Percentiles rank a stretch among this genome's conserved stretches.
Evolutionary conservation across 2,888 invertebrate species (phyloP).

Genomic region (Papilio elwesi): DNA sequence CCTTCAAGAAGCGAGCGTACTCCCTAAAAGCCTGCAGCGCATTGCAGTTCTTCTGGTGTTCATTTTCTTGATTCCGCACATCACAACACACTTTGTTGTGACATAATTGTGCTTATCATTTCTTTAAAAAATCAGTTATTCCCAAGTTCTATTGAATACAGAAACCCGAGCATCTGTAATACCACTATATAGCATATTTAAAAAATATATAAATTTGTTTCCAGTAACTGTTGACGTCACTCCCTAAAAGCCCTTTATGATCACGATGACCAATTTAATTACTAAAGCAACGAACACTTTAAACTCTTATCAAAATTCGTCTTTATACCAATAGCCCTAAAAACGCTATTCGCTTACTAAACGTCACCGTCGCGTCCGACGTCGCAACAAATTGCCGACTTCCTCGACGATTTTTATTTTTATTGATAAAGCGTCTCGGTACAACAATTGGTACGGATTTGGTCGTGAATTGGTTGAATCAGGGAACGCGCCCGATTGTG

Average conservation of each 20-base stretch:
- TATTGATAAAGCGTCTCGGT: conserved; percentile 76
- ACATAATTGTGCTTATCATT: too few relatives aligned
- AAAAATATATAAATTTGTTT: conserved; percentile 16
- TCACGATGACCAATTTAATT: conserved; percentile 40
- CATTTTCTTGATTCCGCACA: too few relatives aligned
- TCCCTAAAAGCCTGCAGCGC: too few relatives aligned
- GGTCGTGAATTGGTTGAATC: conserved; percentile 53
- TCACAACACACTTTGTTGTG: too few relatives aligned
- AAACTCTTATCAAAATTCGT: conserved; percentile 22
- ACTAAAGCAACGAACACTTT: conserved; percentile 15
- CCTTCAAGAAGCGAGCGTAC: too few relatives aligned
- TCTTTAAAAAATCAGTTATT: too few relatives aligned
- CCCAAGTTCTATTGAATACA: too few relatives aligned
- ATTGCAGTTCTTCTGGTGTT: too few relatives aligned
- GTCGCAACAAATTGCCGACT: conserved; percentile 74
- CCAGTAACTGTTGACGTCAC: conserved; percentile 20
- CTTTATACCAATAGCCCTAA: conserved; percentile 13
- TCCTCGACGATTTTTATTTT: conserved; percentile 81
- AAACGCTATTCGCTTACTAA: conserved; percentile 36
- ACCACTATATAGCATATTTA: conserved; percentile 7
- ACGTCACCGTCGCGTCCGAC: conserved; percentile 50
- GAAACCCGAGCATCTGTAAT: too few relatives aligned
- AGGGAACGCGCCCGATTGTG: conserved; percentile 40
- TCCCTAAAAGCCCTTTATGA: conserved; percentile 33
- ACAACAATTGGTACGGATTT: conserved; percentile 79